Base-by-base conservation (phyloP, 2,888 invertebrate species). In the Erebia aethiops region DNA sequence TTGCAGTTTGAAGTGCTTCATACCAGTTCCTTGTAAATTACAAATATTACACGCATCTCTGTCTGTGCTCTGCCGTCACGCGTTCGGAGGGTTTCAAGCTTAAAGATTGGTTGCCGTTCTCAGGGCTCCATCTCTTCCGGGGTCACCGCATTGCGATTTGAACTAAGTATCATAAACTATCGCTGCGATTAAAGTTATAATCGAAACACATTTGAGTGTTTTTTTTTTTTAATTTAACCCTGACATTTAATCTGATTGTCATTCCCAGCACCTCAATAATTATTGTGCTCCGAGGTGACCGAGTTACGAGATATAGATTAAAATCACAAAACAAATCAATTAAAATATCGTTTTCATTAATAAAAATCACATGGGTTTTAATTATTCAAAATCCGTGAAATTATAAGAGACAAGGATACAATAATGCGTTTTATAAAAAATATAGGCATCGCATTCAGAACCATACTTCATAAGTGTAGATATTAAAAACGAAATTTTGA, bases 81-180 rank as follows among this genome's bases (percentile, higher is more conserved):
- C 46, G 46, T 46, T 13, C 11, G 11, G 46, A 13, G 2, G 11
- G 46, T 13, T 46, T 46, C 11, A 46, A 3, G 46, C 46, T 46
- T 46, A 46, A 76, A 66, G 70, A 72, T 69, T 75, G 79, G 81
- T 83, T 81, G 82, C 80, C 80, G 80, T 77, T 76, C 75, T 74
- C 75, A 74, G 73, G 71, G 51, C 73, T 71, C 64, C 71, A 72
- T 71, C 74, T 74, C 80, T 84, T 84, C 85, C 85, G 84, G 85
- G 86, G 83, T 85, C 84, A 78, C 73, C 71, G 77, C 73, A 78
- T 67, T 70, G 64, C 56, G 46, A 21, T 56, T 58, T 65, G 62
- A 46, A 54, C 67, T 57, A 35, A 35, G 35, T 35, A 60, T 67
- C 35, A 68, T 64, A 65, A 65, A 70, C 60, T 67, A 71, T 65